Conservation (phyloP, 2,113 vertebrate genomes). For the Andinoacara biseriatus region DNA sequence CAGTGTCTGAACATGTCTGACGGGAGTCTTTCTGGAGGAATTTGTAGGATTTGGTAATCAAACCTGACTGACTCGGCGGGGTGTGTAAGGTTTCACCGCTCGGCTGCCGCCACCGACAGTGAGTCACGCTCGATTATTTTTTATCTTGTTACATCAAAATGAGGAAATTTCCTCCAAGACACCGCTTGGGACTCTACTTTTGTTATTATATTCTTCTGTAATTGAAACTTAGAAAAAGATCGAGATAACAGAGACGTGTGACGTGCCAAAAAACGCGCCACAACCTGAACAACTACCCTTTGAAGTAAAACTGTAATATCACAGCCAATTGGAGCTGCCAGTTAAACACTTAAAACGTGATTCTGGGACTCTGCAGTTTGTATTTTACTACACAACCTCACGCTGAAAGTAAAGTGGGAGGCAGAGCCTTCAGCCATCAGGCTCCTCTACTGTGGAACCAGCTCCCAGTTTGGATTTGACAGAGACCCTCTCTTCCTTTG, state of each 20-base stretch:
- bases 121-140: not conserved
- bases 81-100: not conserved
- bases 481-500: not conserved
- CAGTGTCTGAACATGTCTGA: conserved; percentile 9
- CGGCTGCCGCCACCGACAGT: not conserved
- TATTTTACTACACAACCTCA: not conserved
- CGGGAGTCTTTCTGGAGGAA: not conserved
- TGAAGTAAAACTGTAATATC: not conserved
- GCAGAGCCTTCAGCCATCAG: not conserved
- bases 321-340: not conserved
- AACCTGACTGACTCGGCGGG: conserved; percentile 17
- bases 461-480: not conserved
- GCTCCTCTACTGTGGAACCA: not conserved
- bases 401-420: fast-evolving
- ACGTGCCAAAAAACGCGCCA: not conserved
- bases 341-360: not conserved
- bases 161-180: fast-evolving
- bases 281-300: not conserved
- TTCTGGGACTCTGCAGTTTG: fast-evolving
- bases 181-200: not conserved
- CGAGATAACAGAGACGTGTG: not conserved
- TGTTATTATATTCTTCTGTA: not conserved
- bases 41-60: not conserved
- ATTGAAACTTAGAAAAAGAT: not conserved
- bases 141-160: not conserved